phyloP scores from a whole-genome alignment of 2,888 invertebrate species.

The Tenodera sinensis region DNA sequence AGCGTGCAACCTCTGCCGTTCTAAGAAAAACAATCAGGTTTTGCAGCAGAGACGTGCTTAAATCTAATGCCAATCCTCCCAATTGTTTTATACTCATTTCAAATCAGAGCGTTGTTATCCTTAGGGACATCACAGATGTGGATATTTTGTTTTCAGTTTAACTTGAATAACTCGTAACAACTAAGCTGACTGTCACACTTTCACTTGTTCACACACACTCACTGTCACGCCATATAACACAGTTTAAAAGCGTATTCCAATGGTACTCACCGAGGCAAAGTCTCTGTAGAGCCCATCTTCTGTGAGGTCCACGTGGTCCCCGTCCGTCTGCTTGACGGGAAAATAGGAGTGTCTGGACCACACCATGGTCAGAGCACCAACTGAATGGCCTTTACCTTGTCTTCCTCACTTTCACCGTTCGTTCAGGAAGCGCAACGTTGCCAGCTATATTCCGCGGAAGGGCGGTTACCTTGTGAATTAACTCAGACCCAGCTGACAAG shows the following conservation, averaged over 20 bases:
- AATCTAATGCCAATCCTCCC: too few relatives aligned
- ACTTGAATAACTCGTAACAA: too few relatives aligned
- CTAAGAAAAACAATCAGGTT: too few relatives aligned
- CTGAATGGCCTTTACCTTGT: not conserved
- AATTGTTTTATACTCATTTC: too few relatives aligned
- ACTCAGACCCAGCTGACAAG: too few relatives aligned
- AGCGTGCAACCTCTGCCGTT: too few relatives aligned
- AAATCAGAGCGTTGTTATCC: too few relatives aligned
- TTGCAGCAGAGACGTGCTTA: too few relatives aligned
- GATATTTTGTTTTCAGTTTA: too few relatives aligned
- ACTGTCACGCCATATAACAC: not conserved
- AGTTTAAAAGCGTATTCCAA: too few relatives aligned
- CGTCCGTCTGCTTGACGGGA: not conserved
- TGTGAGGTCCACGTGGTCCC: not conserved
- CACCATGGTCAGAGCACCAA: not conserved
- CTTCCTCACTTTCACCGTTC: not conserved
- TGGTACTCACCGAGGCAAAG: not conserved
- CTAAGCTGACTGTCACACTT: not conserved
- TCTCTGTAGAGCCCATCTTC: not conserved
- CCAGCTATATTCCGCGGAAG: not conserved
- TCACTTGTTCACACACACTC: not conserved
- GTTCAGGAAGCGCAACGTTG: not conserved
- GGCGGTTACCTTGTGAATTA: not conserved
- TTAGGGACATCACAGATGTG: too few relatives aligned
- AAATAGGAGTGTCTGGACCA: not conserved